A percentile compares a stretch with the other conserved stretches of the same genome.
phyloP scores from a whole-genome alignment of 2,888 invertebrate species.

The Steinernema hermaphroditum region DNA sequence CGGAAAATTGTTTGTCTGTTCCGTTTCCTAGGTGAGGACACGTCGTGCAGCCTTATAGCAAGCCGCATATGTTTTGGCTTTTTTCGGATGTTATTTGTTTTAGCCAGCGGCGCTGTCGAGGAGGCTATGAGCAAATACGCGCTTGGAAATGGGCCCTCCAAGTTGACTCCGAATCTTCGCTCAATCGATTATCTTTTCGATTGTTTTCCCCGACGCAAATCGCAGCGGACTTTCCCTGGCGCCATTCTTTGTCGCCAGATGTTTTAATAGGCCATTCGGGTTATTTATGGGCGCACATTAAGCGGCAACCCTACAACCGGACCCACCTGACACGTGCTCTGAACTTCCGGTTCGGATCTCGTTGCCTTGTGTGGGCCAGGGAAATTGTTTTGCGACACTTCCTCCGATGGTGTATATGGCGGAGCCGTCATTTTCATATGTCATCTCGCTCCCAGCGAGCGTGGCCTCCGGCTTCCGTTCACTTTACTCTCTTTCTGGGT shows the following conservation, averaged over 20 bases:
- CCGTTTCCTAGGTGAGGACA: neutral
- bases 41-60: neutral
- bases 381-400: conserved; percentile 19
- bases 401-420: neutral
- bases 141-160: neutral
- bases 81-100: conserved; percentile 24
- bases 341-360: too few species aligned
- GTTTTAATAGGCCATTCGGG: neutral
- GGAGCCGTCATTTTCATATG: conserved; percentile 27
- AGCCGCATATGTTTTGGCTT: conserved; percentile 9
- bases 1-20: neutral
- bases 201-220: neutral
- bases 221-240: neutral
- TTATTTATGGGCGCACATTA: conserved; percentile 23
- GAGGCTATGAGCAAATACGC: neutral
- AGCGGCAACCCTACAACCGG: neutral
- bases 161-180: neutral
- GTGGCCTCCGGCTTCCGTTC: neutral
- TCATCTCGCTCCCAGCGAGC: neutral
- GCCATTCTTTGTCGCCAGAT: conserved; percentile 30
- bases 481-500: conserved; percentile 21
- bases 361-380: neutral
- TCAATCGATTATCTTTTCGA: neutral
- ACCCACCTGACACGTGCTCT: too few species aligned
- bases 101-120: conserved; percentile 1